Base-by-base conservation (phyloP, 1,140 invertebrate species). In the Drosophila bipectinata region DNA sequence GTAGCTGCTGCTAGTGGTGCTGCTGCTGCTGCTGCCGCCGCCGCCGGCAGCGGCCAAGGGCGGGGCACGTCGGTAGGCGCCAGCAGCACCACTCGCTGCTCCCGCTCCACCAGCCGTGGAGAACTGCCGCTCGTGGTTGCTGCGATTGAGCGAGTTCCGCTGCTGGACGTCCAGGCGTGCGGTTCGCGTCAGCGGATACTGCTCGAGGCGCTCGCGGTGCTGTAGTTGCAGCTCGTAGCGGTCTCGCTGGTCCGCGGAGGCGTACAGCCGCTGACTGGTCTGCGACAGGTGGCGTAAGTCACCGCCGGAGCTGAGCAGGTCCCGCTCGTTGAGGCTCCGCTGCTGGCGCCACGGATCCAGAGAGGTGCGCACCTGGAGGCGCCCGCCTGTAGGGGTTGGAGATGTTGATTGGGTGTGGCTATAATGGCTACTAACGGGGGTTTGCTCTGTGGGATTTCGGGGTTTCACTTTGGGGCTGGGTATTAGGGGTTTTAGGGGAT, bases 101-200 rank as follows among this genome's bases (percentile, higher is more conserved):
- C 52, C 76, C n/a, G 41, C 15, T 32, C 58, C 73, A 37, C 15
- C 44, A 44, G n/a, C 41, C 41, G 32, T 54, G 26, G 51, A 26
- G n/a, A 81, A 82, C 34, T 91, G 88, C 74, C 91, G 90, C 32
- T 91, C 83, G 83, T 92, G 91, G 73, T 92, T 92, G 28, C 79
- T 81, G 49, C 91, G 87, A 75, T 92, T 92, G 51, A 91, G 77
- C 21, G 74, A 78, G 73, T 92, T 92, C 15, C 88, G 77, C 64
- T 92, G 91, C 62, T 92, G 90, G 21, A 92, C 90, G 76, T 92
- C 91, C 55, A 92, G 53, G 8, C 84, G 81, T 1, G 90, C 88
- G 18, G 90, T 91, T 1, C 90, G 69, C n/a, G 90, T 90, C 54
- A 91, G 21, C 3, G 90, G 90, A 78, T 91, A 91, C 45, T 90